These are phyloP conservation scores for Microtus richardsoni DNA, from an alignment of 2,113 vertebrate species.

Conservation along the genomic window DNA sequence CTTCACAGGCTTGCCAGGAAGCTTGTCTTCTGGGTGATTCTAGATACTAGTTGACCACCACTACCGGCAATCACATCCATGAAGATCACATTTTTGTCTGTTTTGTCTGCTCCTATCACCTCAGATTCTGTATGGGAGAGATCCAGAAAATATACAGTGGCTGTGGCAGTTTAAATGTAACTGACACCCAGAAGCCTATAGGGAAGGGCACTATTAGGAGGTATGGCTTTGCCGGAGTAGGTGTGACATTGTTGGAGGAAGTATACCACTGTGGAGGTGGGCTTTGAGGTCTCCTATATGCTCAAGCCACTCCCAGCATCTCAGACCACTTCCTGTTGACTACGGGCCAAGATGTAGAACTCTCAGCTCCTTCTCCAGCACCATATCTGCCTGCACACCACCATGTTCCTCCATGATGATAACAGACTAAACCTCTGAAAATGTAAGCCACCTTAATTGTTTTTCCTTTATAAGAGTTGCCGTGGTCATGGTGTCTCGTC, in stretches of 20 bases:
- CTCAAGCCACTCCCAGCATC: background rate
- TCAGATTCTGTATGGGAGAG: background rate
- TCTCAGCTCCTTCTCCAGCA: background rate
- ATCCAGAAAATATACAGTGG: background rate
- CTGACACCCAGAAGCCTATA: background rate
- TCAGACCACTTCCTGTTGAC: background rate
- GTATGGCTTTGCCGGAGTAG: background rate
- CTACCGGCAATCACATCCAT: no score
- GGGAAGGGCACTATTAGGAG: background rate
- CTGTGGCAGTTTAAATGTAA: background rate
- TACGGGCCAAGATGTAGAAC: background rate
- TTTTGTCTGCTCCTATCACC: background rate
- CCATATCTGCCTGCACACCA: background rate
- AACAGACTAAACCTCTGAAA: background rate
- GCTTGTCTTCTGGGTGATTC: background rate
- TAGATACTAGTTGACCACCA: background rate
- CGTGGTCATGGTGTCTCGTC: background rate
- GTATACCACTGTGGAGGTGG: background rate
- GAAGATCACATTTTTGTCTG: background rate
- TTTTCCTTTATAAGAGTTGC: background rate
- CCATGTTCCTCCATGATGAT: background rate
- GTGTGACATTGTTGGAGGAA: background rate
- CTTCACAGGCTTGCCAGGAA: background rate
- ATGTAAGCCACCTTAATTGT: background rate
- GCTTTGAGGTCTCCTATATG: background rate